A percentile compares a stretch with the other conserved stretches of the same genome.
phyloP scores from a whole-genome alignment of 2,888 invertebrate genomes.

The Druceiella hillmani region DNA sequence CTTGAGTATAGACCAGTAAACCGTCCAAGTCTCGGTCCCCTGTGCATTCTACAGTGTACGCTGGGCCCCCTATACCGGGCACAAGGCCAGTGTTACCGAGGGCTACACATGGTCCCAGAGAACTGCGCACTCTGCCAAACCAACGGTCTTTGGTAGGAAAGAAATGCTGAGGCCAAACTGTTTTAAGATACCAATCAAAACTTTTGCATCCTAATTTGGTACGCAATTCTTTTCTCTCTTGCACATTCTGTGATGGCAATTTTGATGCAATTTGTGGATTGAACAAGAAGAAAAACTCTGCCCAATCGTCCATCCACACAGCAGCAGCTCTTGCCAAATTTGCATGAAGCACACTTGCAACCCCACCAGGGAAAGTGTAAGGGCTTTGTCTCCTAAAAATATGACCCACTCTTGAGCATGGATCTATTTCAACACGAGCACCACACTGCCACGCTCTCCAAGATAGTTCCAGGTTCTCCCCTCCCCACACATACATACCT shows the following conservation, averaged over 20 bases:
- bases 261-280: conserved; percentile 61
- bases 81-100: conserved; percentile 41
- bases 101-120: conserved; percentile 38
- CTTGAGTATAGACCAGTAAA: conserved; percentile 64
- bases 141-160: conserved; percentile 83
- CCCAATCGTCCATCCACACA: conserved; percentile 99
- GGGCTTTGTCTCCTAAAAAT: conserved; percentile 90
- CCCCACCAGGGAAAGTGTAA: conserved; percentile 92
- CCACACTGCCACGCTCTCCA: conserved; percentile 97
- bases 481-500: conserved; percentile 90
- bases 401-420: conserved; percentile 92
- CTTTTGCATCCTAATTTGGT: conserved; percentile 73
- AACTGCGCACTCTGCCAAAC: conserved; percentile 77
- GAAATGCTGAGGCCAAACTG: conserved; percentile 95
- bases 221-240: conserved; percentile 60
- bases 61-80: conserved; percentile 66
- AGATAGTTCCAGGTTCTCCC: conserved; percentile 95
- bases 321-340: conserved; percentile 91
- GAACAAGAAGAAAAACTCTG: conserved; percentile 84
- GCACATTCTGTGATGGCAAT: conserved; percentile 57
- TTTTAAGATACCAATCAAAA: conserved; percentile 91
- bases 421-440: conserved; percentile 82
- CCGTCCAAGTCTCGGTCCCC: conserved; percentile 55
- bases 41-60: conserved; percentile 61
- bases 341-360: conserved; percentile 77